Conservation (phyloP, 92 coral and sea anemone species). For the Palythoa caribaeorum region DNA sequence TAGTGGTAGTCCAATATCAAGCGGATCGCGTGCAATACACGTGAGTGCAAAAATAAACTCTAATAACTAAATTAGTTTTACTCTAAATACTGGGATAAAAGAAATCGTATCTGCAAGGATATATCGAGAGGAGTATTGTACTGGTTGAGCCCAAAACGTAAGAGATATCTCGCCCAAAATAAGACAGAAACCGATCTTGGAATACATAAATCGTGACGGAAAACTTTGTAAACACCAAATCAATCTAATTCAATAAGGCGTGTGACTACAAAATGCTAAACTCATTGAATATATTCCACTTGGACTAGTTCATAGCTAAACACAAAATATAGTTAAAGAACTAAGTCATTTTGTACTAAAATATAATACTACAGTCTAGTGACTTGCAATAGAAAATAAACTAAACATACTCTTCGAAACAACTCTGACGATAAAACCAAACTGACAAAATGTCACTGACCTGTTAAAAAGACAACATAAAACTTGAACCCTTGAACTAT, state of each 20-base stretch:
- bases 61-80: neutral
- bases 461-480: neutral
- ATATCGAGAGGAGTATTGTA: neutral
- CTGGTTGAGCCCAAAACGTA: slow-evolving; percentile 4
- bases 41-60: no score
- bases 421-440: slow-evolving; percentile 3
- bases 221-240: slow-evolving; percentile 17
- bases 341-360: neutral
- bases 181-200: neutral
- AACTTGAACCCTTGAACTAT: neutral
- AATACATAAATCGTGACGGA: slow-evolving; percentile 4
- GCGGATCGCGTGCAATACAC: no score
- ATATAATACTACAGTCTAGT: neutral
- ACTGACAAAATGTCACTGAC: neutral
- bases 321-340: neutral
- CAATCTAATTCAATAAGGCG: slow-evolving; percentile 14
- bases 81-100: slow-evolving; percentile 1
- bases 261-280: slow-evolving; percentile 9
- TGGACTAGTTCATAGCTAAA: neutral
- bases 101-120: neutral
- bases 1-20: neutral
- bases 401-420: neutral
- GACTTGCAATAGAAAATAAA: slow-evolving; percentile 4
- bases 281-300: neutral
- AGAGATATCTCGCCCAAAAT: neutral